phyloP scores from a whole-genome alignment of 2,888 invertebrate genomes.

The Heteromurus nitidus region DNA sequence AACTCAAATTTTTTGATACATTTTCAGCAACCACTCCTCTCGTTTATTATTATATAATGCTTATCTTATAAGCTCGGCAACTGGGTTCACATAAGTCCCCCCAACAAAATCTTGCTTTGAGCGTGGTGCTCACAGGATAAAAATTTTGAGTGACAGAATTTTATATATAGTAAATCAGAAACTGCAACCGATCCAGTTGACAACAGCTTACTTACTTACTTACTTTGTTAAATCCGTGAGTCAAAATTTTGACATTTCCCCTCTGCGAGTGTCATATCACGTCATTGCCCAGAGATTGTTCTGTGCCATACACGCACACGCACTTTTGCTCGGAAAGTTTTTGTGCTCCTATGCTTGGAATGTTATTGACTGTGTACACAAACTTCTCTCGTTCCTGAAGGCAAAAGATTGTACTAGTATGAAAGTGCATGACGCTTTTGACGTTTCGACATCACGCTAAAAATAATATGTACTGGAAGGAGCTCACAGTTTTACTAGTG shows the following conservation, averaged over 20 bases:
- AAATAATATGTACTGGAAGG: slow-evolving; percentile 42
- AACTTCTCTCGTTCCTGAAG: no score
- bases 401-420: no score
- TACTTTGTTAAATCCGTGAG: slow-evolving; percentile 40
- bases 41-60: no score
- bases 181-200: slow-evolving; percentile 41
- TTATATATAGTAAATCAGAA: slow-evolving; percentile 42
- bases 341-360: neutral
- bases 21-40: slow-evolving; percentile 12
- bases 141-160: slow-evolving; percentile 25
- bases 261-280: slow-evolving; percentile 53
- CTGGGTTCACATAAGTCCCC: no score
- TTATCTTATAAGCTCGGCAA: no score
- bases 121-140: neutral
- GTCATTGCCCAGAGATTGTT: slow-evolving; percentile 17
- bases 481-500: slow-evolving; percentile 1
- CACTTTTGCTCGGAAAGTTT: no score
- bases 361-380: neutral
- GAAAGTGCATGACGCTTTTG: slow-evolving; percentile 47
- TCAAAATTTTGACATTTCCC: slow-evolving; percentile 59
- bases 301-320: neutral
- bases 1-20: slow-evolving; percentile 18
- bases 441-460: slow-evolving; percentile 56
- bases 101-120: neutral
- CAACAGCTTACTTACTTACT: slow-evolving; percentile 23